Evolutionary conservation across 2,888 invertebrate genomes (phyloP).

Genomic region (Spialia ferax): DNA sequence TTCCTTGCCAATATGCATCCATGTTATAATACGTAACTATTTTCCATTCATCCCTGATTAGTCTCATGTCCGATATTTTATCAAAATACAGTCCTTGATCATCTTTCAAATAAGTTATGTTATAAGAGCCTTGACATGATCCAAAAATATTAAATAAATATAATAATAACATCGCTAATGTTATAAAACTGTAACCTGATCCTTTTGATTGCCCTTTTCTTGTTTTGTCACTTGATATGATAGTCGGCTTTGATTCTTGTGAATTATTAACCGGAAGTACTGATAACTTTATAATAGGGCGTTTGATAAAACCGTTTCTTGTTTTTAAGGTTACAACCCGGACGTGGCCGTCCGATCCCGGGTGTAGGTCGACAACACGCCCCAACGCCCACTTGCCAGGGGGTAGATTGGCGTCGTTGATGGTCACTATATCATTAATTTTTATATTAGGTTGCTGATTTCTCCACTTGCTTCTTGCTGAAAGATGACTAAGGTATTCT

Average conservation of each 20-base stretch:
- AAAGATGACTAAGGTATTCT: no score
- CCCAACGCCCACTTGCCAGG: slow-evolving; percentile 44
- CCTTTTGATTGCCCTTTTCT: neutral
- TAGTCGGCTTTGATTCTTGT: neutral
- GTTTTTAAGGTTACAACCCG: slow-evolving; percentile 36
- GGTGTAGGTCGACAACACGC: slow-evolving; percentile 34
- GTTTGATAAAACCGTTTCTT: slow-evolving; percentile 2
- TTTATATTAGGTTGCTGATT: slow-evolving; percentile 23
- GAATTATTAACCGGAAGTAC: neutral
- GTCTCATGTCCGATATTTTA: slow-evolving; percentile 23
- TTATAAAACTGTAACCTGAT: slow-evolving; percentile 4
- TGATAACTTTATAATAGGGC: slow-evolving; percentile 1
- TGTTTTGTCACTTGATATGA: neutral
- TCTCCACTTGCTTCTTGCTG: no score
- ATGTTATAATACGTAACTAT: slow-evolving; percentile 36
- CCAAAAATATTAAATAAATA: slow-evolving; percentile 2
- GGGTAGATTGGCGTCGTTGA: slow-evolving; percentile 43
- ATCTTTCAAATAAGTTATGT: slow-evolving; percentile 15
- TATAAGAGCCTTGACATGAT: slow-evolving; percentile 4
- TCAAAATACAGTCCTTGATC: slow-evolving; percentile 34
- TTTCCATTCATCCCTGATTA: slow-evolving; percentile 35
- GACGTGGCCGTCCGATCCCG: slow-evolving; percentile 36
- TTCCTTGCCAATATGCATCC: slow-evolving; percentile 36
- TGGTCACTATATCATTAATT: slow-evolving; percentile 39
- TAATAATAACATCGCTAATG: neutral